Base-by-base conservation (phyloP, 1,140 invertebrate species). In the Uloborus diversus region DNA sequence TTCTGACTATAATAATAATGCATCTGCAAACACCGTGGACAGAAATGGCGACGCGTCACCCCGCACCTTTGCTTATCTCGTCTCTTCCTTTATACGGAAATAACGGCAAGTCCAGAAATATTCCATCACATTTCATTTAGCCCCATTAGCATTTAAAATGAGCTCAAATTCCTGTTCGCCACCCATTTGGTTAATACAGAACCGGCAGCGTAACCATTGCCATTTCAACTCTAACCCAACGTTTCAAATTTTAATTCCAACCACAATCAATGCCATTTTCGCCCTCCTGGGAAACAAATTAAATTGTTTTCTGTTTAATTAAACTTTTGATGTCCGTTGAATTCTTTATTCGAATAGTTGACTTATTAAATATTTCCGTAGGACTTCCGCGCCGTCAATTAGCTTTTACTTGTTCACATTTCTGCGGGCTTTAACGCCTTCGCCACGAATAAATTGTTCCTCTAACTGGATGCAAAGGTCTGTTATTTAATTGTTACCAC, bases 241-340 rank as follows among this genome's bases (percentile, higher is more conserved):
- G 37, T 42, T 73, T 61, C 35, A 73, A 61, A 61, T 73, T 73
- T 73, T 61, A 61, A 73, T 73, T 73, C 57, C 56, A 13, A 13
- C 57, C 70, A 64, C 57, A 75, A 75, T 75, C 71, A 75, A 64
- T 75, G 71, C 57, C 56, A 69, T 20, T 56, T 56, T 51, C 20
- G 11, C n/a, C 27, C 25, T 47, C 33, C 5, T 14, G 47, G 64
- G 25, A 47, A 75, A 51, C 71, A 75, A 75, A 75, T 75, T 75
- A 61, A 75, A 75, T 75, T 75, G 71, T 75, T 75, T 75, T 75
- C 71, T 62, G 71, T 75, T 75, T 75, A 75, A 75, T 75, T 75
- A 75, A 75, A 75, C 56, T 32, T 64, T 37, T 64, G 71, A 51
- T 75, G 71, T 75, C 57, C 32, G 59, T 57, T n/a, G 59, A 75